These are phyloP conservation scores for Linyphia triangularis DNA, from an alignment of 2,888 invertebrate genomes.

Conservation along the genomic window DNA sequence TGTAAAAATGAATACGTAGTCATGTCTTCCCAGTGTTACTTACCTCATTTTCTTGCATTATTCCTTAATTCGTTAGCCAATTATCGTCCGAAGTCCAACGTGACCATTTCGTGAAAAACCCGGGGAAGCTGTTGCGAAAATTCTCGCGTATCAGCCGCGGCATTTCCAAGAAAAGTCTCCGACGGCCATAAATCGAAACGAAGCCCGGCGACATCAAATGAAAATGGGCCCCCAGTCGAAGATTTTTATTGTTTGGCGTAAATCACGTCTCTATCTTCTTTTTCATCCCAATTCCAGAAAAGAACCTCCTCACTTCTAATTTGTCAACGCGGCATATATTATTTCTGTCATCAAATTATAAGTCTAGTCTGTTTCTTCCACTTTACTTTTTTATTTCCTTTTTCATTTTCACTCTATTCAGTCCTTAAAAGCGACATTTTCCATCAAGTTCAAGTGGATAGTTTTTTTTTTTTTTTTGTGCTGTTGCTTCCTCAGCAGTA, in stretches of 20 bases:
- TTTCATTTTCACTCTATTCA: background rate
- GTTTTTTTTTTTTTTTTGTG: background rate
- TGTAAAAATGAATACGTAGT: too few species aligned
- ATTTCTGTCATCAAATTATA: conserved; percentile 71
- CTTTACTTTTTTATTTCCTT: conserved; percentile 5
- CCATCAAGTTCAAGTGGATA: conserved; percentile 26
- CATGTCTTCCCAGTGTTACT: too few species aligned
- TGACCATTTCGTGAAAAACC: too few species aligned
- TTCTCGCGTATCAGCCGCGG: conserved; percentile 41
- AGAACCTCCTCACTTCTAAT: conserved; percentile 51
- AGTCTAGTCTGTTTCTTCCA: conserved; percentile 3
- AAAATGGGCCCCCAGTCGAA: conserved; percentile 61
- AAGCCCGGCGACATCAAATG: conserved; percentile 60
- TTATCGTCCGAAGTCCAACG: too few species aligned
- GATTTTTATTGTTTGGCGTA: conserved; percentile 65
- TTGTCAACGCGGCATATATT: conserved; percentile 72
- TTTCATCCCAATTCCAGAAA: background rate
- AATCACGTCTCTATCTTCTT: conserved; percentile 53
- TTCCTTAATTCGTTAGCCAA: too few species aligned
- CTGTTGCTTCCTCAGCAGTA: background rate
- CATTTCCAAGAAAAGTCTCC: conserved; percentile 43
- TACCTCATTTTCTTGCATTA: too few species aligned
- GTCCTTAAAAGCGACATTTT: background rate
- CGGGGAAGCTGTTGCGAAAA: background rate
- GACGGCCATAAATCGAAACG: conserved; percentile 59